These are phyloP conservation scores for human (Homo sapiens) DNA, from an alignment of 2,113 vertebrate genomes.

Conservation along the genomic window DNA sequence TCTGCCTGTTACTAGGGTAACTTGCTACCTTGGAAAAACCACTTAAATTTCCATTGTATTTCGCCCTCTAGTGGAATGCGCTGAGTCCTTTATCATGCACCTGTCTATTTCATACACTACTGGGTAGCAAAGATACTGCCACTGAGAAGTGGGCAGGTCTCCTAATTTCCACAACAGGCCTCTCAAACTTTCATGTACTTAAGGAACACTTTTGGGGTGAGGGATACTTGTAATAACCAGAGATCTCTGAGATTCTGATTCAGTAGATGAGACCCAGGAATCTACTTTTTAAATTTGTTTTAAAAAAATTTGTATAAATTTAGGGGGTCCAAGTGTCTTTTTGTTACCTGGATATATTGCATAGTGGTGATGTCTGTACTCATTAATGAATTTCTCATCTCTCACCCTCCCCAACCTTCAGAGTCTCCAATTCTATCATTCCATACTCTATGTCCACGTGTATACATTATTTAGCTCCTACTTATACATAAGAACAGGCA, in stretches of 20 bases:
- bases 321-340: no score
- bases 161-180: not conserved
- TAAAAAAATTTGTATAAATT: no score
- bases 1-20: conserved; percentile 31
- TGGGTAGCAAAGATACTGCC: not conserved
- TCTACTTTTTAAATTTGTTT: not conserved
- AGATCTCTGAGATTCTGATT: not conserved
- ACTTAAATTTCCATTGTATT: not conserved
- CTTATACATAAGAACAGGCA: no score
- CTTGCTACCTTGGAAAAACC: not conserved
- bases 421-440: no score
- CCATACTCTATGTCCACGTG: no score
- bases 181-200: not conserved
- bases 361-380: no score
- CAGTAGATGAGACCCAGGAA: not conserved
- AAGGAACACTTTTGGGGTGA: not conserved
- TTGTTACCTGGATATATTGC: no score
- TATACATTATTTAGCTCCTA: no score
- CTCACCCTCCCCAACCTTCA: no score
- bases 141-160: not conserved
- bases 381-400: no score
- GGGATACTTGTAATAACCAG: not conserved
- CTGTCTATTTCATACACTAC: not conserved
- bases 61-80: not conserved
- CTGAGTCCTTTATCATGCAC: not conserved